phyloP scores from a whole-genome alignment of 2,797 vertebrate species.

The Morelia viridis region DNA sequence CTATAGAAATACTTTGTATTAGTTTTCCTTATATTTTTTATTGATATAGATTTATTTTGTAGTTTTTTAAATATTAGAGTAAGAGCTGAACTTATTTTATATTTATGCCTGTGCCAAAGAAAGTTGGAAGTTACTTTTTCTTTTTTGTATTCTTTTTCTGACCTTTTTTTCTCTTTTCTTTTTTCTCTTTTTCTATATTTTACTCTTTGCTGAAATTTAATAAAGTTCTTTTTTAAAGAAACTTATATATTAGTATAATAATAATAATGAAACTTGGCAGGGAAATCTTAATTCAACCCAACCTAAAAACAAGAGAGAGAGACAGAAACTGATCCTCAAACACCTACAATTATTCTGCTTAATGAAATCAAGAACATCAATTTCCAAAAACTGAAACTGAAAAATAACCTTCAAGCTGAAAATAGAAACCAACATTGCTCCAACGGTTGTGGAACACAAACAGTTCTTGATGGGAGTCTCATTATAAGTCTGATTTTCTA shows the following conservation, averaged over 20 bases:
- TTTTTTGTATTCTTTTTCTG: too few relatives aligned
- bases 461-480: neutral
- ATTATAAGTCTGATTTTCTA: neutral
- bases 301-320: constrained; percentile 8
- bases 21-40: too few relatives aligned
- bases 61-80: too few relatives aligned
- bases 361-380: neutral
- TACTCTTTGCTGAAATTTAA: too few relatives aligned
- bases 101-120: too few relatives aligned
- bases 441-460: neutral
- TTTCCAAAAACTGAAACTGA: neutral
- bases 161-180: too few relatives aligned
- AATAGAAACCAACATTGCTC: neutral
- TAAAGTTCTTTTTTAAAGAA: neutral
- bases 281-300: neutral
- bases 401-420: neutral
- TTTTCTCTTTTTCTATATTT: too few relatives aligned
- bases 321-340: constrained; percentile 9
- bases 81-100: too few relatives aligned
- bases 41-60: too few relatives aligned
- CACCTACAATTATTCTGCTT: neutral
- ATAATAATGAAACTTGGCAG: neutral
- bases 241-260: neutral
- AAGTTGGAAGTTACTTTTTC: too few relatives aligned
- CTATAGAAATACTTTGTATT: too few relatives aligned